phyloP scores from a whole-genome alignment of 2,797 vertebrate species.

The Amblyopsis hoosieri region DNA sequence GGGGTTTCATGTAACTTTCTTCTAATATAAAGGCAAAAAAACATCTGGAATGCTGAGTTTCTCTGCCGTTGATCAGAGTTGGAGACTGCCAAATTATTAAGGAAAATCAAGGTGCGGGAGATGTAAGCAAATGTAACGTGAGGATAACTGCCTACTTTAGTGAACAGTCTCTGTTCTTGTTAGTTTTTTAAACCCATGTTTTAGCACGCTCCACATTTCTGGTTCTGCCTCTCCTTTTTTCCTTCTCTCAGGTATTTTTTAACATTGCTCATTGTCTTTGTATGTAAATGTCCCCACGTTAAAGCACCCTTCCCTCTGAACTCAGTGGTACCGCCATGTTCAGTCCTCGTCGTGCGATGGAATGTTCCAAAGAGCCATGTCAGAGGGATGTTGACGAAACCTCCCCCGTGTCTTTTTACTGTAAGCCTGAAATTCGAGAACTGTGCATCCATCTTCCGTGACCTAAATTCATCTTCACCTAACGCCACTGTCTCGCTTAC shows the following conservation, averaged over 20 bases:
- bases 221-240: slow-evolving; percentile 14
- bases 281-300: slow-evolving; percentile 14
- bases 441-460: background rate
- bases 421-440: background rate
- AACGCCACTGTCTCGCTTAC: slow-evolving; percentile 2
- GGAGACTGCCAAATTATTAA: slow-evolving; percentile 32
- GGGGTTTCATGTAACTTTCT: slow-evolving; percentile 42
- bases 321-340: background rate
- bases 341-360: slow-evolving; percentile 13
- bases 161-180: slow-evolving; percentile 40
- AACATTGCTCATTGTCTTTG: slow-evolving; percentile 14
- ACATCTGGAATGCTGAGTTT: slow-evolving; percentile 39
- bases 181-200: slow-evolving; percentile 16
- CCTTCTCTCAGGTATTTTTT: slow-evolving; percentile 67
- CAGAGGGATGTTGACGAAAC: slow-evolving; percentile 10
- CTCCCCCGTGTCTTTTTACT: background rate
- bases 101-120: slow-evolving; percentile 56
- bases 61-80: slow-evolving; percentile 34
- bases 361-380: slow-evolving; percentile 58
- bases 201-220: slow-evolving; percentile 17
- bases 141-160: slow-evolving; percentile 43
- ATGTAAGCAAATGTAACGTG: slow-evolving; percentile 74
- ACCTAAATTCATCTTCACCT: slow-evolving; percentile 4
- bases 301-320: slow-evolving; percentile 4
- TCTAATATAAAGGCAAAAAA: slow-evolving; percentile 33